These are phyloP conservation scores for Octodon degus DNA, from an alignment of 2,113 vertebrate genomes.

Conservation along the genomic window DNA sequence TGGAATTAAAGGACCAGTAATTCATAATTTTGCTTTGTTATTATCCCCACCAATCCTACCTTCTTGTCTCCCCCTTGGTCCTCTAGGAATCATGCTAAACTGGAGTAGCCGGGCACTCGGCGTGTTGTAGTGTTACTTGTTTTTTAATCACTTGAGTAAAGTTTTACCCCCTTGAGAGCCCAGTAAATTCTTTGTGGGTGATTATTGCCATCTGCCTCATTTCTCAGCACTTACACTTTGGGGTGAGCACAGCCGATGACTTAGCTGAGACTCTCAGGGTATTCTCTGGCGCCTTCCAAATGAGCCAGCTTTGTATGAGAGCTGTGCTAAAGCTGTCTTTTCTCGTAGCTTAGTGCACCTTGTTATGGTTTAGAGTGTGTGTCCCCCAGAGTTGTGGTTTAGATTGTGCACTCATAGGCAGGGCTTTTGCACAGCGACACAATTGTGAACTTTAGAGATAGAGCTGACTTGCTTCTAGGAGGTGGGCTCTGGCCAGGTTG, in stretches of 20 bases:
- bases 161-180: not conserved
- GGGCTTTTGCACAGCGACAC: not conserved
- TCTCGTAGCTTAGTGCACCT: not conserved
- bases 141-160: constrained; percentile 46
- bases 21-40: constrained; percentile 16
- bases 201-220: not conserved
- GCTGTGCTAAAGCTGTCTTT: not conserved
- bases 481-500: not conserved
- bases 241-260: not conserved
- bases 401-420: not conserved
- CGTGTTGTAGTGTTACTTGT: not conserved
- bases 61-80: not conserved
- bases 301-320: not conserved
- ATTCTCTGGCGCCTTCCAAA: constrained; percentile 16
- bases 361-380: not conserved
- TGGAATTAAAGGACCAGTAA: not conserved
- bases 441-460: not conserved
- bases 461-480: not conserved
- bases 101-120: not conserved
- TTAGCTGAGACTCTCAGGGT: constrained; percentile 16
- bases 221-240: constrained; percentile 41
- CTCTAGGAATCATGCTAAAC: not conserved
- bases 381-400: not conserved
- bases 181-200: not conserved
- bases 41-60: not conserved